Conservation (phyloP, 2,888 invertebrate genomes). For the Halictus ligatus region DNA sequence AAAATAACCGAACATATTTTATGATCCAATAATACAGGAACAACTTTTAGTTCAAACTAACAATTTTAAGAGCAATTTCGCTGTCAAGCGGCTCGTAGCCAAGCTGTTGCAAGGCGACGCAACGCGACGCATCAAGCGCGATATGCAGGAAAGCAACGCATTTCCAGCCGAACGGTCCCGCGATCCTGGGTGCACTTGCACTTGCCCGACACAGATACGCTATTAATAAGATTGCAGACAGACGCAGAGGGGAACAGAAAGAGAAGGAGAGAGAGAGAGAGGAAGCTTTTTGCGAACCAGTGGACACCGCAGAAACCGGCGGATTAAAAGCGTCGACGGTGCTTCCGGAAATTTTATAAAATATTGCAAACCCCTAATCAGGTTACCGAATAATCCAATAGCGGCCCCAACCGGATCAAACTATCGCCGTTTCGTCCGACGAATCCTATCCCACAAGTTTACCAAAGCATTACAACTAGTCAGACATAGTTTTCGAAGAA, state of each 20-base stretch:
- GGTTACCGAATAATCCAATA: constrained; percentile 50
- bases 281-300: constrained; percentile 25
- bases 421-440: not conserved
- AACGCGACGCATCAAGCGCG: constrained; percentile 24
- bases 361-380: constrained; percentile 37
- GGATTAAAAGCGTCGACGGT: constrained; percentile 28
- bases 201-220: constrained; percentile 57
- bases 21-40: not conserved
- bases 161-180: constrained; percentile 32
- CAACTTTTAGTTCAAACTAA: not conserved
- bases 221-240: constrained; percentile 60
- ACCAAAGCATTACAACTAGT: not conserved
- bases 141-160: constrained; percentile 49
- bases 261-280: not conserved
- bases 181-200: constrained; percentile 57
- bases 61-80: too few relatives aligned
- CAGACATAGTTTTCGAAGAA: not conserved
- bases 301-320: constrained; percentile 11
- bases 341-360: constrained; percentile 37
- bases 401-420: not conserved
- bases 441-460: not conserved
- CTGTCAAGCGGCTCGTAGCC: not conserved
- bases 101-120: not conserved
- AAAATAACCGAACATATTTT: not conserved
- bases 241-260: not conserved